Conservation (phyloP, 2,113 vertebrate species). For the Plectropomus leopardus region DNA sequence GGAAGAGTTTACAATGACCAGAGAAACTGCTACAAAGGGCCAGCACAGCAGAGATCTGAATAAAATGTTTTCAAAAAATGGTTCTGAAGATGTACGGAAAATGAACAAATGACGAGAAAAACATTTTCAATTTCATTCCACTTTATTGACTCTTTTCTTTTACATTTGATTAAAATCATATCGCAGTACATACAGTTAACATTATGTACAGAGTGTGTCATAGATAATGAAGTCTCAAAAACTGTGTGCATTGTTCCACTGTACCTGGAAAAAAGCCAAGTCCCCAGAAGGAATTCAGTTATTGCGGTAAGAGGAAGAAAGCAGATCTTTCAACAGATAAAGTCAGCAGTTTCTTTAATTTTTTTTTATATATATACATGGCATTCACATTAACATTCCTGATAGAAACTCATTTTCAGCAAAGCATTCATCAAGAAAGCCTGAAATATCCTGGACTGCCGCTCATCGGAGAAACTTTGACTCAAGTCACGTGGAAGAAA, state of each 20-base stretch:
- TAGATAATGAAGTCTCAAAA: slow-evolving; percentile 28
- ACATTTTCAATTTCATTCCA: slow-evolving; percentile 14
- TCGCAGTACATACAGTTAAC: slow-evolving; percentile 15
- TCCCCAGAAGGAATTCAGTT: slow-evolving; percentile 64
- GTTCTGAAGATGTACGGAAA: too few species aligned
- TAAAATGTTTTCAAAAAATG: not conserved
- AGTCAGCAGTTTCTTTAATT: slow-evolving; percentile 20
- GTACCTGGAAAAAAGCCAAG: slow-evolving; percentile 46
- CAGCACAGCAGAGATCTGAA: slow-evolving; percentile 7
- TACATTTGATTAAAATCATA: slow-evolving; percentile 21
- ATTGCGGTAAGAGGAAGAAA: slow-evolving; percentile 52
- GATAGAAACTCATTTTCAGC: slow-evolving; percentile 10
- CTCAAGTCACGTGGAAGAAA: slow-evolving; percentile 85
- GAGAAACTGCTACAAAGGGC: slow-evolving; percentile 59
- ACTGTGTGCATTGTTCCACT: slow-evolving; percentile 44
- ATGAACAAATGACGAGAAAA: slow-evolving; percentile 36
- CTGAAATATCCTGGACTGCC: slow-evolving; percentile 21
- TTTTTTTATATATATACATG: not conserved
- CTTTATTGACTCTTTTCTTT: slow-evolving; percentile 65
- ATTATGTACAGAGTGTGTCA: slow-evolving; percentile 20
- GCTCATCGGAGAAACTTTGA: slow-evolving; percentile 83
- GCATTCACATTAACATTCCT: slow-evolving; percentile 32
- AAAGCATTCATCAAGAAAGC: not conserved
- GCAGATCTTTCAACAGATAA: slow-evolving; percentile 27
- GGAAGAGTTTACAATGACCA: slow-evolving; percentile 76